These are phyloP conservation scores for Xiphorhynchus erythropygius DNA, from an alignment of 2,797 vertebrate species.

Conservation along the genomic window DNA sequence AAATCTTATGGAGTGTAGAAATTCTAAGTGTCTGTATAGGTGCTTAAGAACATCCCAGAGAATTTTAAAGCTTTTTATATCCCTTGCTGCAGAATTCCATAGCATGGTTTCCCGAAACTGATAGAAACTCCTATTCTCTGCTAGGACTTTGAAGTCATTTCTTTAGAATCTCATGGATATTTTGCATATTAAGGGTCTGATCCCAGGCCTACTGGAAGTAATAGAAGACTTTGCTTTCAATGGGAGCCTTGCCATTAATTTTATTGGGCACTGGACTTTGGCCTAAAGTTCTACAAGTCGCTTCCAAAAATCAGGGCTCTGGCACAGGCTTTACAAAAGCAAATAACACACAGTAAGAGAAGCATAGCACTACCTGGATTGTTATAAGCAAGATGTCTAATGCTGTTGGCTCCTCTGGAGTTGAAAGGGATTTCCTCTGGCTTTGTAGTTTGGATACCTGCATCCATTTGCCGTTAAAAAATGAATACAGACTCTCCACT, in stretches of 20 bases:
- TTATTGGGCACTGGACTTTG: slow-evolving; percentile 61
- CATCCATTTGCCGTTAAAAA: slow-evolving; percentile 94
- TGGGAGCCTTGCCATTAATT: slow-evolving; percentile 61
- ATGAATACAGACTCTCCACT: slow-evolving; percentile 88
- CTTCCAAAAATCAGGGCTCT: slow-evolving; percentile 37
- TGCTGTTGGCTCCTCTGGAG: slow-evolving; percentile 94
- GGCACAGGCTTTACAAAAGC: slow-evolving; percentile 44
- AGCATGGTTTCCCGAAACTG: slow-evolving; percentile 36
- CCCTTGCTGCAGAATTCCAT: slow-evolving; percentile 19
- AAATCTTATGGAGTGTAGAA: background rate
- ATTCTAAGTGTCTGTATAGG: slow-evolving; percentile 12
- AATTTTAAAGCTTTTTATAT: slow-evolving; percentile 45
- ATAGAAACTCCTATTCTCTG: slow-evolving; percentile 47
- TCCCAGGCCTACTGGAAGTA: slow-evolving; percentile 52
- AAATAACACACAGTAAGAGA: slow-evolving; percentile 34
- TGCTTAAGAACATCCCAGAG: slow-evolving; percentile 48
- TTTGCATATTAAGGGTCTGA: slow-evolving; percentile 44
- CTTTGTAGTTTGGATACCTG: slow-evolving; percentile 95
- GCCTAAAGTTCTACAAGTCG: slow-evolving; percentile 21
- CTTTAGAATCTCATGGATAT: slow-evolving; percentile 36
- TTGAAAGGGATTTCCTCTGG: slow-evolving; percentile 97
- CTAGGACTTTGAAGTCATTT: slow-evolving; percentile 32
- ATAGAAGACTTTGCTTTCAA: slow-evolving; percentile 35
- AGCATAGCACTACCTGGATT: slow-evolving; percentile 85
- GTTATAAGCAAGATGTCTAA: slow-evolving; percentile 97